Conservation (phyloP, 2,113 vertebrate genomes). For the Phylloscopus trochiloides region DNA sequence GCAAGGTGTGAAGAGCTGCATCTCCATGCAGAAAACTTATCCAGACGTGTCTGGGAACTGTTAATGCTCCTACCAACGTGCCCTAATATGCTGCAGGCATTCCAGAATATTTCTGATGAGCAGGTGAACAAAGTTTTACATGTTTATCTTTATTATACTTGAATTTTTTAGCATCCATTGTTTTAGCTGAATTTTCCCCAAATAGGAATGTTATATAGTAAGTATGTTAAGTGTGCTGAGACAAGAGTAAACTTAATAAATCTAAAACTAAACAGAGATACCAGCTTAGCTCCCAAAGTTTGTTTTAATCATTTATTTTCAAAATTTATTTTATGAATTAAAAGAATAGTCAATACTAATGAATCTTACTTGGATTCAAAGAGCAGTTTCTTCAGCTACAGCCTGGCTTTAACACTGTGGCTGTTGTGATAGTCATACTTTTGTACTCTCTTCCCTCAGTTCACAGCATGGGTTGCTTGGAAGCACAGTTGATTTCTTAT, state of each 20-base stretch:
- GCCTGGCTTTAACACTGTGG: not conserved
- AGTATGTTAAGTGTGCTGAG: not conserved
- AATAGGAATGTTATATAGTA: not conserved
- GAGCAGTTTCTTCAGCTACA: not conserved
- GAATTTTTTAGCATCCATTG: not conserved
- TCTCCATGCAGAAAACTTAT: slow-evolving; percentile 97
- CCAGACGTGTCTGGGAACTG: slow-evolving; percentile 95
- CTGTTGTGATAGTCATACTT: not conserved
- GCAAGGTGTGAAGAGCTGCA: slow-evolving; percentile 93
- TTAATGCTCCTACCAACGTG: slow-evolving; percentile 97
- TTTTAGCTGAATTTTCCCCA: not conserved
- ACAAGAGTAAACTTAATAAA: not conserved
- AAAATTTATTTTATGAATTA: not conserved
- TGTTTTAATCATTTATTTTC: not conserved
- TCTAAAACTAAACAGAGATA: not conserved
- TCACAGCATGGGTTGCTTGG: not conserved
- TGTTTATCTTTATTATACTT: not conserved
- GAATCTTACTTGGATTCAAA: not conserved
- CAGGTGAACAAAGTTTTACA: slow-evolving; percentile 73
- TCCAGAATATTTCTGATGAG: slow-evolving; percentile 97
- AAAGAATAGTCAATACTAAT: not conserved
- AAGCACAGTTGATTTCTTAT: not conserved
- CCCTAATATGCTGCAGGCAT: slow-evolving; percentile 97
- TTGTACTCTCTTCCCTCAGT: not conserved
- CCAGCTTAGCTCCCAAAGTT: not conserved